Conservation (phyloP, 2,797 vertebrate genomes). For the Lepus oiostolus region DNA sequence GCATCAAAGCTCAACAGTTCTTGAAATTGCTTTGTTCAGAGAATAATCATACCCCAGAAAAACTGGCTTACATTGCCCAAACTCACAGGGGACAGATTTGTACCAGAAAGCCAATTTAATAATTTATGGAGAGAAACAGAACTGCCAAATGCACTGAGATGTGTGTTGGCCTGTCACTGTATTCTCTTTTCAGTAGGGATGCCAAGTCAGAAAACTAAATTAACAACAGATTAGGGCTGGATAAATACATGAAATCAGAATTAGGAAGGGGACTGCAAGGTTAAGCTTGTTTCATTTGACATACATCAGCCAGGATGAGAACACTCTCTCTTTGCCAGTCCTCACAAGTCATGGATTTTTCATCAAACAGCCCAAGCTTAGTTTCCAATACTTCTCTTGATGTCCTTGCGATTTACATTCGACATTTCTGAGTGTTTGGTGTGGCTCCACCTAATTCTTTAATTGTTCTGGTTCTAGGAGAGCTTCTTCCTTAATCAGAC, state of each 20-base stretch:
- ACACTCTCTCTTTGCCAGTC: conserved; percentile 10
- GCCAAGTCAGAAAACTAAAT: conserved; percentile 71
- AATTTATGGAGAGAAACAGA: conserved; percentile 64
- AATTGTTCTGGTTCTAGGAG: conserved; percentile 35
- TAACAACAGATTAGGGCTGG: conserved; percentile 54
- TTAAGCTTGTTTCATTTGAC: conserved; percentile 58
- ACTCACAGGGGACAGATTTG: conserved; percentile 53
- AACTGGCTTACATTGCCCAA: conserved; percentile 18
- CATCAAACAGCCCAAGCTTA: conserved; percentile 32
- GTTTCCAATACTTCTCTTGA: conserved; percentile 4
- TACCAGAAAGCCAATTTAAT: conserved; percentile 64
- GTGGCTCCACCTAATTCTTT: background rate
- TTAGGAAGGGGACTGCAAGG: conserved; percentile 26
- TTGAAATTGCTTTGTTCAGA: conserved; percentile 46
- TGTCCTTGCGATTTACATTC: conserved; percentile 32
- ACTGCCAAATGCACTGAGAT: conserved; percentile 65
- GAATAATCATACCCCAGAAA: conserved; percentile 30
- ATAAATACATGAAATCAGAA: conserved; percentile 61
- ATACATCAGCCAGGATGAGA: background rate
- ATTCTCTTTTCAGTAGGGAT: conserved; percentile 55
- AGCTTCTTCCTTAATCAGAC: conserved; percentile 26
- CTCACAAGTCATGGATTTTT: conserved; percentile 44
- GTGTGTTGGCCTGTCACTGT: conserved; percentile 44
- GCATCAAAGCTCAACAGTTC: conserved; percentile 4
- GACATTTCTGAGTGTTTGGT: background rate